Percentiles rank a stretch among this genome's conserved stretches.
phyloP scores from a whole-genome alignment of 2,888 invertebrate genomes.

The Conops quadrifasciatus region DNA sequence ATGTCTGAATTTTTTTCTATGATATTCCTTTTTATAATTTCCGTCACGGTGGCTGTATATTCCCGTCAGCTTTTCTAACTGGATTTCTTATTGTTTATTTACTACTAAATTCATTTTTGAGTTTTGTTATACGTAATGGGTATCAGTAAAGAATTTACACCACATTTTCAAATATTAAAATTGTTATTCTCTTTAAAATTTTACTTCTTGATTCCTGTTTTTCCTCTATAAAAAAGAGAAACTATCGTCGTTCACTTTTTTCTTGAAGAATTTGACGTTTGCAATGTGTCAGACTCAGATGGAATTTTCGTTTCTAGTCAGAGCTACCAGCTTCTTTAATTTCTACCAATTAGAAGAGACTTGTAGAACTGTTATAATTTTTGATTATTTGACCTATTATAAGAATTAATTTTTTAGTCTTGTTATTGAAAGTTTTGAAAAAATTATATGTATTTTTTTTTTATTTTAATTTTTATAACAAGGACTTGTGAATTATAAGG shows the following conservation, averaged over 20 bases:
- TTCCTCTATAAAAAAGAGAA: slow-evolving; percentile 42
- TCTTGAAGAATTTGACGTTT: slow-evolving; percentile 43
- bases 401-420: too few species aligned
- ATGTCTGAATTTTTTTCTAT: slow-evolving; percentile 17
- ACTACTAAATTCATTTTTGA: slow-evolving; percentile 1
- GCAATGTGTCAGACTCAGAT: slow-evolving; percentile 22
- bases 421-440: too few species aligned
- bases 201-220: slow-evolving; percentile 11
- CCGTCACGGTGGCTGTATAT: not conserved
- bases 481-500: too few species aligned
- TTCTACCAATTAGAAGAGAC: not conserved
- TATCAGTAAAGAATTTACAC: not conserved
- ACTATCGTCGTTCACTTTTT: slow-evolving; percentile 41
- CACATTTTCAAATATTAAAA: not conserved
- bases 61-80: not conserved
- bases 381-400: not conserved
- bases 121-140: not conserved
- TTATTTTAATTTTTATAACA: too few species aligned
- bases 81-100: not conserved
- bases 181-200: not conserved
- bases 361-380: not conserved
- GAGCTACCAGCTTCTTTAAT: not conserved
- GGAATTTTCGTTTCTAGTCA: slow-evolving; percentile 7
- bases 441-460: too few species aligned
- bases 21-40: slow-evolving; percentile 7